A percentile compares a stretch with the other conserved stretches of the same genome.
Evolutionary conservation across 2,113 vertebrate species (phyloP).

Genomic region (Paradoxurus hermaphroditus): DNA sequence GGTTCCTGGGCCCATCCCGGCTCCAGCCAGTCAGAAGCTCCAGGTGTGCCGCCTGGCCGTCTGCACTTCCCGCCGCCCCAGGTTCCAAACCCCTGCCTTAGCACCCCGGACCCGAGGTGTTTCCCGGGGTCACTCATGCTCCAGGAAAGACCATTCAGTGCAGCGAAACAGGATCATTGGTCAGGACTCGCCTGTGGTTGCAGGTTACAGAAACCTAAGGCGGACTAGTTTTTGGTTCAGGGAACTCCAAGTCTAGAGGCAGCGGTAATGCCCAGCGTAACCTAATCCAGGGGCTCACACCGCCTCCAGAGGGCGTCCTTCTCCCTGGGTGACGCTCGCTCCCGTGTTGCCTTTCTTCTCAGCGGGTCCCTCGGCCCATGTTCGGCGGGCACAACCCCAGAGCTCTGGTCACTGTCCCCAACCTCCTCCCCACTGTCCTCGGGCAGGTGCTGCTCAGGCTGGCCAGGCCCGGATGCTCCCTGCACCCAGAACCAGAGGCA

Average conservation of each 20-base stretch:
- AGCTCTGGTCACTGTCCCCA: no score
- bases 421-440: not conserved
- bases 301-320: accelerated
- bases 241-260: not conserved
- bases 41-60: not conserved
- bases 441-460: not conserved
- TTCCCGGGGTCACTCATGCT: no score
- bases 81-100: not conserved
- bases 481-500: not conserved
- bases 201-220: not conserved
- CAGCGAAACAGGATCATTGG: not conserved
- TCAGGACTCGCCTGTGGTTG: not conserved
- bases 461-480: not conserved
- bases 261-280: not conserved
- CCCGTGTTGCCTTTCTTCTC: not conserved
- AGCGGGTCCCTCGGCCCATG: not conserved
- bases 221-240: not conserved
- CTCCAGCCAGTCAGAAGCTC: not conserved
- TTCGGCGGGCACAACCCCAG: not conserved
- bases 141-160: not conserved
- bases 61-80: not conserved
- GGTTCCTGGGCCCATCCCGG: not conserved
- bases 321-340: not conserved
- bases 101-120: not conserved
- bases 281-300: not conserved